These are phyloP conservation scores for Sipha maydis DNA, from an alignment of 2,888 invertebrate genomes.

Conservation along the genomic window DNA sequence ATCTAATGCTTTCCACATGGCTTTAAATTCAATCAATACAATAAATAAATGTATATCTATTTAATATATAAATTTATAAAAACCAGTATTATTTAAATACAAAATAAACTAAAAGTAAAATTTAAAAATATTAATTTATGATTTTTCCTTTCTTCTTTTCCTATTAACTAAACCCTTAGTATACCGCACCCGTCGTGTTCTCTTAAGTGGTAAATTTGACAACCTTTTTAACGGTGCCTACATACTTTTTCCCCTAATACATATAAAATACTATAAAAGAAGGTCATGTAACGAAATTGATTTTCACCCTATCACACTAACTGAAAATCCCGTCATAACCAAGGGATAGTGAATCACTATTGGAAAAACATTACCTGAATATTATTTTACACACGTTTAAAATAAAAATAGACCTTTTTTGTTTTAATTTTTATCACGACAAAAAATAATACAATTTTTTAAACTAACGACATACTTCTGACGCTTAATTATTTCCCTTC, in stretches of 20 bases:
- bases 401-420: constrained; percentile 13
- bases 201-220: constrained; percentile 58
- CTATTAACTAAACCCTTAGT: constrained; percentile 9
- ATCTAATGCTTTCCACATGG: not conserved
- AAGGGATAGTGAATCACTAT: constrained; percentile 46
- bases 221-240: constrained; percentile 53
- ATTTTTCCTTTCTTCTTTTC: constrained; percentile 2
- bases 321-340: constrained; percentile 50
- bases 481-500: constrained; percentile 50
- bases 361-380: constrained; percentile 35
- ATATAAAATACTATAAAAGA: constrained; percentile 50
- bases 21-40: constrained; percentile 38
- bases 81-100: constrained; percentile 57
- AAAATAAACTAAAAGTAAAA: constrained; percentile 35
- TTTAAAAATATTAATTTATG: constrained; percentile 50
- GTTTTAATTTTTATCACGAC: constrained; percentile 43
- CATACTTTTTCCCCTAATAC: constrained; percentile 43
- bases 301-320: constrained; percentile 46
- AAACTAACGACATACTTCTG: constrained; percentile 38
- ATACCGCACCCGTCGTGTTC: constrained; percentile 37
- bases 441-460: constrained; percentile 39
- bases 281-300: constrained; percentile 59
- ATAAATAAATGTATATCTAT: not conserved
- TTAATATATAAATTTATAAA: constrained; percentile 54
- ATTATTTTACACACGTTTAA: not conserved